These are phyloP conservation scores for Synodontis membranacea DNA, from an alignment of 2,113 vertebrate species.

Conservation along the genomic window DNA sequence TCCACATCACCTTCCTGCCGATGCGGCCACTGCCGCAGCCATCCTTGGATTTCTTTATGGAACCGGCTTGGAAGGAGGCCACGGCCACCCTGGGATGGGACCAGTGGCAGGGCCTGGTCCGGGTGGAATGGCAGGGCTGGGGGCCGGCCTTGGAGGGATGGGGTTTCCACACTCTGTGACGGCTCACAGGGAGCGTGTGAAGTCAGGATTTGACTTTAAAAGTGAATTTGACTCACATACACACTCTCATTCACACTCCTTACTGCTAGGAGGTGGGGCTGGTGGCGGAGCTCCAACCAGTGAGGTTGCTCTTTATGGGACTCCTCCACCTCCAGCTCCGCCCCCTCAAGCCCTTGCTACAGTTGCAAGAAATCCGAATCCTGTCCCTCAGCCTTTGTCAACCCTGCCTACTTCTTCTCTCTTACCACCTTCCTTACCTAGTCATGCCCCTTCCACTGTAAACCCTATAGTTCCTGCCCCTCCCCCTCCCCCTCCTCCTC, in stretches of 20 bases:
- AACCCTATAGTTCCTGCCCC: constrained; percentile 68
- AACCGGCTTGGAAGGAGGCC: constrained; percentile 73
- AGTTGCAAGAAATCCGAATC: constrained; percentile 67
- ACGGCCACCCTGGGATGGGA: constrained; percentile 70
- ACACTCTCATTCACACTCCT: constrained; percentile 74
- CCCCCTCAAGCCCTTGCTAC: constrained; percentile 64
- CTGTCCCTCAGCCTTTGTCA: constrained; percentile 69
- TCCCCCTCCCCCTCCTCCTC: constrained; percentile 59
- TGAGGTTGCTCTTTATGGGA: constrained; percentile 74
- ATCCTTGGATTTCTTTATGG: constrained; percentile 78
- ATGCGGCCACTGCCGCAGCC: constrained; percentile 77
- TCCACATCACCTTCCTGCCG: constrained; percentile 74
- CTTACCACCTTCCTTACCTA: constrained; percentile 58
- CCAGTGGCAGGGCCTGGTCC: constrained; percentile 70
- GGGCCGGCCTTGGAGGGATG: constrained; percentile 70
- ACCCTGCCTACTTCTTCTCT: constrained; percentile 63
- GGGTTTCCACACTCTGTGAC: constrained; percentile 75
- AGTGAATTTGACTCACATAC: constrained; percentile 72
- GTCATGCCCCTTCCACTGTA: constrained; percentile 69
- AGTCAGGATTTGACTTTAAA: constrained; percentile 90
- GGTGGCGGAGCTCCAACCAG: constrained; percentile 63
- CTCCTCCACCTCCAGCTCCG: constrained; percentile 70
- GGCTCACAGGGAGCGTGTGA: constrained; percentile 89
- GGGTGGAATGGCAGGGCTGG: constrained; percentile 71
- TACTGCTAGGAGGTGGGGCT: constrained; percentile 68